Conservation (phyloP, 2,797 vertebrate genomes). For the Huso huso region DNA sequence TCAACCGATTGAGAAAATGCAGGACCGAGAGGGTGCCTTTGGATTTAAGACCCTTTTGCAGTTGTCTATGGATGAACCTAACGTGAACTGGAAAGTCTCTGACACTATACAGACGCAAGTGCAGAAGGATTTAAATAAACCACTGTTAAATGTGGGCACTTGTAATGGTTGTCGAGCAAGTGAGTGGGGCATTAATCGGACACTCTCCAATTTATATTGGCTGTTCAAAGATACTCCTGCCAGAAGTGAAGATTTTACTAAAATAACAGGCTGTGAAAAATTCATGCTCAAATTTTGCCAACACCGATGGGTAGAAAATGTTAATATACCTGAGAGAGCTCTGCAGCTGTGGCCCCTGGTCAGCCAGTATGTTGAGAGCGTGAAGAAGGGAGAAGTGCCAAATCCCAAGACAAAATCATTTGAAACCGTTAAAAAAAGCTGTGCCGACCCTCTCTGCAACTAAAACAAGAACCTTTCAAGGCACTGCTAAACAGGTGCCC, state of each 20-base stretch:
- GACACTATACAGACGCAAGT: background rate
- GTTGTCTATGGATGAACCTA: background rate
- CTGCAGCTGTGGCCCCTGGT: conserved; percentile 16
- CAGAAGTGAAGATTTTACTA: background rate
- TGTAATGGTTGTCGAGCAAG: background rate
- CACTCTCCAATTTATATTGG: background rate
- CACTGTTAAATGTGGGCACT: background rate
- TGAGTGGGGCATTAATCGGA: background rate
- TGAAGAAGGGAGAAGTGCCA: background rate
- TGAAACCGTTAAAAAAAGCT: background rate
- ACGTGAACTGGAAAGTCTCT: background rate
- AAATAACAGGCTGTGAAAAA: background rate
- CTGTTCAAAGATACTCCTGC: conserved; percentile 1
- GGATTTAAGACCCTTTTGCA: background rate
- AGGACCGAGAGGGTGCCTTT: background rate
- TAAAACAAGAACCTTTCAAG: background rate
- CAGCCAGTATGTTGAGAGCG: background rate
- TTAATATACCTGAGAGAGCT: conserved; percentile 21
- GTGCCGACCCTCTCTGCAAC: background rate
- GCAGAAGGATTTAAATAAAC: background rate
- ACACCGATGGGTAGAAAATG: conserved; percentile 13
- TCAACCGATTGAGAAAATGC: background rate
- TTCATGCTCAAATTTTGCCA: conserved; percentile 7
- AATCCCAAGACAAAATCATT: background rate
- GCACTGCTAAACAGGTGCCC: background rate